Base-by-base conservation (phyloP, 2,888 invertebrate genomes). In the Pterostichus niger region DNA sequence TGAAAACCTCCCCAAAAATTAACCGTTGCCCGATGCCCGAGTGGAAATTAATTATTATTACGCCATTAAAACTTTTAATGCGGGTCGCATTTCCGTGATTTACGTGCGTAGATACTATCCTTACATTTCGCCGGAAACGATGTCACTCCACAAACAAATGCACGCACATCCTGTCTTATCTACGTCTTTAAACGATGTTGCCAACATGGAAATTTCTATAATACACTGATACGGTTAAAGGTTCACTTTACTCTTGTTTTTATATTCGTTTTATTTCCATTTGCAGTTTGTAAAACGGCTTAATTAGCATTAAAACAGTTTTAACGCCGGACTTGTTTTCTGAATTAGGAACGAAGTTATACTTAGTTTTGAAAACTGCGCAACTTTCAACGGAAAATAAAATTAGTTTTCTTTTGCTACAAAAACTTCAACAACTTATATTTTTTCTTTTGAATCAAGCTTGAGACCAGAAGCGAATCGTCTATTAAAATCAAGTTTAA, bases 61-160 rank as follows among this genome's bases (percentile, higher is more conserved):
- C 64, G 35, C 64, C 64, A 64, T 64, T 64, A 64, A 64, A 64
- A 64, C n/a, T 64, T 64, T 64, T 33, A 64, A 64, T 64, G 35
- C 5, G 49, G 49, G 49, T 49, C 49, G 49, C n/a, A 49, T 40
- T 49, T 49, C 2, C 49, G 49, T 49, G 49, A 49, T 49, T 49
- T 49, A 49, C 49, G 49, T 49, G 49, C 49, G 10, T 9, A 49
- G n/a, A 49, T 49, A 13, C 49, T 40, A 6, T 2, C 9, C 3
- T 6, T 40, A 6, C n/a, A 49, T n/a, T 2, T n/a, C n/a, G 49
- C 49, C 49, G 49, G 49, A 49, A 49, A 9, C 49, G 0, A 49
- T n/a, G 49, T 49, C 49, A 49, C 40, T 40, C 13, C 11, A 49
- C 49, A 13, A 13, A n/a, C 49, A 49, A 49, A 49, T 13, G 13